Evolutionary conservation across 2,797 vertebrate species (phyloP).

Genomic region (Melanogrammus aeglefinus): DNA sequence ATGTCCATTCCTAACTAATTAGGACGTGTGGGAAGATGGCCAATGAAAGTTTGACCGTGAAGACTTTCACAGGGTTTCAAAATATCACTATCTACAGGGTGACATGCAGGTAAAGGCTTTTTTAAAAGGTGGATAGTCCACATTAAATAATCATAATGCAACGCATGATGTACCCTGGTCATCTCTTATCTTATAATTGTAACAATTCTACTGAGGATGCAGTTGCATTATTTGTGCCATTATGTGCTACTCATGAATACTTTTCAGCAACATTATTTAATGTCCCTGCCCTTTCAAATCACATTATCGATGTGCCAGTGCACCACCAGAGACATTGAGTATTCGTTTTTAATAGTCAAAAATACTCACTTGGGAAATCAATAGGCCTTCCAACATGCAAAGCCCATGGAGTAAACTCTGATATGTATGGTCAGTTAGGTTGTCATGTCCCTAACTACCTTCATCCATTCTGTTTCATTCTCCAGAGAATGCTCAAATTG

Average conservation of each 20-base stretch:
- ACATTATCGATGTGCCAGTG: neutral
- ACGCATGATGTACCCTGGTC: neutral
- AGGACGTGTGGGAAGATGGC: neutral
- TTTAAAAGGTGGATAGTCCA: neutral
- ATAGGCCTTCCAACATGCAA: neutral
- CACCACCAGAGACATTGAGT: neutral
- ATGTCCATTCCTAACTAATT: no score
- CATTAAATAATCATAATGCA: neutral
- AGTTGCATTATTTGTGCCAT: neutral
- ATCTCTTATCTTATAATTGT: slow-evolving; percentile 2
- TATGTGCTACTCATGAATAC: neutral
- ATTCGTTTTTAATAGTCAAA: neutral
- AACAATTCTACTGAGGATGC: neutral
- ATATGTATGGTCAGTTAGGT: neutral
- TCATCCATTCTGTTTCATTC: neutral
- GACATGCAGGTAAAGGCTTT: neutral
- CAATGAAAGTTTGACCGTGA: no score
- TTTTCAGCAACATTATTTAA: neutral
- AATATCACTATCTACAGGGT: neutral
- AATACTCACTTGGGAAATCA: neutral
- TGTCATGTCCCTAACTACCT: neutral
- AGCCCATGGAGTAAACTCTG: neutral
- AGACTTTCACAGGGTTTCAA: neutral
- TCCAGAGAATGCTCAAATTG: neutral
- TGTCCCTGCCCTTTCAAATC: neutral